Conservation (phyloP, 1,140 invertebrate species). For the Musca vetustissima region DNA sequence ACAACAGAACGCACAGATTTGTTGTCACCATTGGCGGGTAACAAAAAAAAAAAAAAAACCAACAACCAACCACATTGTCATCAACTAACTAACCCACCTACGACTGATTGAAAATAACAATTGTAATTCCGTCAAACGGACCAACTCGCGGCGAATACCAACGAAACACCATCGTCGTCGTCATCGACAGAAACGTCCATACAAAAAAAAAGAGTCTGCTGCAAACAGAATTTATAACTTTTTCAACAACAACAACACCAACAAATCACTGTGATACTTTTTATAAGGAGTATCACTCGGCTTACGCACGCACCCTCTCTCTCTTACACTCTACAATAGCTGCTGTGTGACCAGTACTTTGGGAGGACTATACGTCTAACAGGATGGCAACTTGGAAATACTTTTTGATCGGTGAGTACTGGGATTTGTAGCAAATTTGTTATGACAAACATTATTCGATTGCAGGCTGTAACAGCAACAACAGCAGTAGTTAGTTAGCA, state of each 20-base stretch:
- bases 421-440: slow-evolving; percentile 8
- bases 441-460: slow-evolving; percentile 11
- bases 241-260: slow-evolving; percentile 10
- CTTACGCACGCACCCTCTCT: too few species aligned
- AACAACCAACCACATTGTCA: too few species aligned
- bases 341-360: not conserved
- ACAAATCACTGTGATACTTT: not conserved
- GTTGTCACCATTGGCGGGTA: too few species aligned
- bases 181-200: not conserved
- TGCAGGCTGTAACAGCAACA: too few species aligned
- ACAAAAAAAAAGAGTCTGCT: not conserved
- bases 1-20: too few species aligned
- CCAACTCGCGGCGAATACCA: not conserved
- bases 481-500: too few species aligned
- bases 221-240: slow-evolving; percentile 17
- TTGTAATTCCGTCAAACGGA: too few species aligned
- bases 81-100: too few species aligned
- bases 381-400: slow-evolving; percentile 21
- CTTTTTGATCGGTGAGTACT: slow-evolving; percentile 25
- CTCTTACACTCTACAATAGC: not conserved
- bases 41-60: too few species aligned
- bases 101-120: too few species aligned
- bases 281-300: too few species aligned
- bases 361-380: not conserved
- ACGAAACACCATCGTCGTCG: not conserved